These are phyloP conservation scores for Drosophila biarmipes DNA, from an alignment of 1,140 invertebrate species.

Conservation along the genomic window DNA sequence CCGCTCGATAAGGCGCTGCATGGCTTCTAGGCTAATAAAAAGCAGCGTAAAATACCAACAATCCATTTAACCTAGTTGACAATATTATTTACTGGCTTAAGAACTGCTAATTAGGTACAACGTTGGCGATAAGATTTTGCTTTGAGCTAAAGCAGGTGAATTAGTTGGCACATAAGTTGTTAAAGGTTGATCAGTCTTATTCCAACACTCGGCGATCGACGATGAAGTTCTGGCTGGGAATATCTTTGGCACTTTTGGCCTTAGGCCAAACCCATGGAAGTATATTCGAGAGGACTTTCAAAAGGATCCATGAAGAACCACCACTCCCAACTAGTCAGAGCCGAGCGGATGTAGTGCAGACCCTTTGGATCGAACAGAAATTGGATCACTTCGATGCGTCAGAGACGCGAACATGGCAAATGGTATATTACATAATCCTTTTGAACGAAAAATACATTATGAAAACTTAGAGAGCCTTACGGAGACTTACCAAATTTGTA, in stretches of 20 bases:
- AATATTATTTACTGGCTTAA: constrained; percentile 56
- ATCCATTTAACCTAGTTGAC: constrained; percentile 36
- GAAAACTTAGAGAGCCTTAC: too few species aligned
- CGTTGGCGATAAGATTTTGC: constrained; percentile 59
- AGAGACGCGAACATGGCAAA: constrained; percentile 88
- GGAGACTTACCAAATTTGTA: background rate
- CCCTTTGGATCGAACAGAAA: constrained; percentile 78
- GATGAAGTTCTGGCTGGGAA: constrained; percentile 50
- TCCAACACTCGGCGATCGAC: constrained; percentile 43
- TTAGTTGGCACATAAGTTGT: constrained; percentile 29
- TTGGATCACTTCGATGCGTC: constrained; percentile 90
- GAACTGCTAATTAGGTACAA: constrained; percentile 50
- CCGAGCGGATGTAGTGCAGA: constrained; percentile 64
- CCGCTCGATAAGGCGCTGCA: constrained; percentile 49
- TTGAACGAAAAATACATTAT: background rate
- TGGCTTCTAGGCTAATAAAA: constrained; percentile 15
- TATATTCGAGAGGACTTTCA: constrained; percentile 65
- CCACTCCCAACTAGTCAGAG: constrained; percentile 36
- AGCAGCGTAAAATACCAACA: constrained; percentile 9
- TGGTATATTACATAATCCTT: constrained; percentile 84
- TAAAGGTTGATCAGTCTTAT: constrained; percentile 36
- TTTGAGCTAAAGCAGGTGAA: constrained; percentile 14
- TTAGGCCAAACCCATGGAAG: constrained; percentile 32
- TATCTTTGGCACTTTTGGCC: constrained; percentile 36
- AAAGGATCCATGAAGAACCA: constrained; percentile 62